A percentile compares a stretch with the other conserved stretches of the same genome.
phyloP scores from a whole-genome alignment of 2,797 vertebrate species.

The Falco concolor region DNA sequence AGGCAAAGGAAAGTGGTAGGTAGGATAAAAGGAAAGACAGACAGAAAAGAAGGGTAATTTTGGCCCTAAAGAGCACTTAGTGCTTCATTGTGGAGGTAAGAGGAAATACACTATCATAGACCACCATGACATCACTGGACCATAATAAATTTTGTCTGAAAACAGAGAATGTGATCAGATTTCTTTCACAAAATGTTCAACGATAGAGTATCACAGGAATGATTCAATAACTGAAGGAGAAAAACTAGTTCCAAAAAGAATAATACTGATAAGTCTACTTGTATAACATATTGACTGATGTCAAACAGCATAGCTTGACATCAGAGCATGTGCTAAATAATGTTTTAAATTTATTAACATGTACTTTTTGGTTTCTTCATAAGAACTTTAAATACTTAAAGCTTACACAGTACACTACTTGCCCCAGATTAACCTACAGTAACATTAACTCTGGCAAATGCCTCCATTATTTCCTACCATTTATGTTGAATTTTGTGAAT shows the following conservation, averaged over 20 bases:
- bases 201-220: not conserved
- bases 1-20: not conserved
- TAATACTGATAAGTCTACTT: not conserved
- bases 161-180: not conserved
- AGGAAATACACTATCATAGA: rapidly evolving
- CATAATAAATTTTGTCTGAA: not conserved
- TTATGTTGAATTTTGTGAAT: not conserved
- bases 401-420: not conserved
- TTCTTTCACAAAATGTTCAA: not conserved
- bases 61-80: not conserved
- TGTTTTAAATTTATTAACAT: not conserved
- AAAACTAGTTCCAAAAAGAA: not conserved
- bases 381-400: not conserved
- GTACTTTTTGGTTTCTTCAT: not conserved
- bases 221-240: not conserved
- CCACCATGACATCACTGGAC: not conserved
- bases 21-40: not conserved
- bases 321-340: not conserved
- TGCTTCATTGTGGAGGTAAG: not conserved
- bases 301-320: not conserved
- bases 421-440: not conserved
- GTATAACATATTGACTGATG: not conserved
- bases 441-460: not conserved
- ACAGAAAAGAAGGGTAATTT: not conserved
- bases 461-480: not conserved